These are phyloP conservation scores for Chitala chitala DNA, from an alignment of 2,113 vertebrate species.

Conservation along the genomic window DNA sequence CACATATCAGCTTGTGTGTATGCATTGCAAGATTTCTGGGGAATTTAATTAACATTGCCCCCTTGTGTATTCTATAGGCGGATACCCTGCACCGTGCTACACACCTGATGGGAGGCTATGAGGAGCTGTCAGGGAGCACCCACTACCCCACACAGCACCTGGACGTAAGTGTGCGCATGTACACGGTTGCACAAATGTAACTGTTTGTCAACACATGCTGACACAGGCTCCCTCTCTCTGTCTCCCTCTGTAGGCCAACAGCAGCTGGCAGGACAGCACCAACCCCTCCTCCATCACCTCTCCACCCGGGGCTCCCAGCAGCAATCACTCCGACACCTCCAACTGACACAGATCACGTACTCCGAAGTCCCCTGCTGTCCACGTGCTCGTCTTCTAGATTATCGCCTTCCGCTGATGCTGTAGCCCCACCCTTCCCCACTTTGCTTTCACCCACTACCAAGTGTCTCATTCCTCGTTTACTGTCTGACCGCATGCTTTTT, in stretches of 20 bases:
- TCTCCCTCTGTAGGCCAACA: slow-evolving; percentile 61
- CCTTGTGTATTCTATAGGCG: slow-evolving; percentile 51
- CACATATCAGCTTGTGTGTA: too few relatives aligned
- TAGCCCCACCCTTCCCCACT: neutral
- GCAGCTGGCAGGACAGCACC: slow-evolving; percentile 75
- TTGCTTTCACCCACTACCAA: neutral
- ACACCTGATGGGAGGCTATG: slow-evolving; percentile 76
- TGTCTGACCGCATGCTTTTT: slow-evolving; percentile 16
- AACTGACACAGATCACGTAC: slow-evolving; percentile 54
- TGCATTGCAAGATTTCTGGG: too few relatives aligned
- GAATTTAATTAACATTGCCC: slow-evolving; percentile 12
- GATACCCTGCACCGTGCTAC: slow-evolving; percentile 77
- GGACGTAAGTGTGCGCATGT: slow-evolving; percentile 54
- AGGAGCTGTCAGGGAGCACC: slow-evolving; percentile 63
- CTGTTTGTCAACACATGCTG: neutral
- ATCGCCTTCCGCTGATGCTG: slow-evolving; percentile 24
- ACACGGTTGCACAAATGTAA: neutral
- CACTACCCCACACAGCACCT: slow-evolving; percentile 65
- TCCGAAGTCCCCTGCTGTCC: neutral
- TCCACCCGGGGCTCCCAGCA: slow-evolving; percentile 66
- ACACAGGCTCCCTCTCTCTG: neutral
- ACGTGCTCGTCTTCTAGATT: neutral
- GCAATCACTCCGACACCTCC: slow-evolving; percentile 75
- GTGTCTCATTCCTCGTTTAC: neutral
- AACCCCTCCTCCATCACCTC: slow-evolving; percentile 69